These are phyloP conservation scores for Drosophila acutilabella DNA, from an alignment of 2,888 invertebrate genomes.

Conservation along the genomic window DNA sequence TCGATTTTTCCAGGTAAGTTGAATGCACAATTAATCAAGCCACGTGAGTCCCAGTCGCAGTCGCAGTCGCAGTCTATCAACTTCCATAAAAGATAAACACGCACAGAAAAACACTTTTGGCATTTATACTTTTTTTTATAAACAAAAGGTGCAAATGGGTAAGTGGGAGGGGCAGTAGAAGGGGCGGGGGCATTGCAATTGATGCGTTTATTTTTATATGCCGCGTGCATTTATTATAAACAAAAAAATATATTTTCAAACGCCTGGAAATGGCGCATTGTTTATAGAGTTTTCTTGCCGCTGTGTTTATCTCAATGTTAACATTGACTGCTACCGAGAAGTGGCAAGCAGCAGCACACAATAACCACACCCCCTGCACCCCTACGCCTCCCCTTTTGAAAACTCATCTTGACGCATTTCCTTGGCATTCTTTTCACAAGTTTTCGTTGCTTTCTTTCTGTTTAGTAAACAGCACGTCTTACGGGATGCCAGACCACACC, in stretches of 20 bases:
- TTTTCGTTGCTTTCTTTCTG: constrained; percentile 15
- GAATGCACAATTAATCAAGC: constrained; percentile 68
- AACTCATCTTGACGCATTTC: constrained; percentile 68
- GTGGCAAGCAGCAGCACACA: constrained; percentile 27
- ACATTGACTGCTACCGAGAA: constrained; percentile 65
- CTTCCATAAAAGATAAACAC: constrained; percentile 32
- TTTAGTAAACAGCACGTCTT: constrained; percentile 69
- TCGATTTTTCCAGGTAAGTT: constrained; percentile 67
- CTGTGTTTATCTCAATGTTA: constrained; percentile 67
- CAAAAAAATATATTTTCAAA: constrained; percentile 50
- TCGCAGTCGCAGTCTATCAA: constrained; percentile 19
- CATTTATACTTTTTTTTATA: constrained; percentile 40
- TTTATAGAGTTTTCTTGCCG: constrained; percentile 41
- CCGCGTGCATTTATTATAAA: constrained; percentile 76
- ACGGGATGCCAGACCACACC: constrained; percentile 26
- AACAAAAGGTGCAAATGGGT: constrained; percentile 33
- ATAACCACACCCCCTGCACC: not conserved
- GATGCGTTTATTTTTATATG: constrained; percentile 75
- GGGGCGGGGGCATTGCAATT: constrained; percentile 44
- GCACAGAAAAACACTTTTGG: constrained; percentile 58
- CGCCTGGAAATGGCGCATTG: constrained; percentile 29
- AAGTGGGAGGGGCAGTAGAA: not conserved
- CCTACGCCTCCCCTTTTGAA: constrained; percentile 2
- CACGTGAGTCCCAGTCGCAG: constrained; percentile 56
- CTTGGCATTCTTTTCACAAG: constrained; percentile 42